These are phyloP conservation scores for Notocelia uddmanniana DNA, from an alignment of 2,888 invertebrate genomes.

Conservation along the genomic window DNA sequence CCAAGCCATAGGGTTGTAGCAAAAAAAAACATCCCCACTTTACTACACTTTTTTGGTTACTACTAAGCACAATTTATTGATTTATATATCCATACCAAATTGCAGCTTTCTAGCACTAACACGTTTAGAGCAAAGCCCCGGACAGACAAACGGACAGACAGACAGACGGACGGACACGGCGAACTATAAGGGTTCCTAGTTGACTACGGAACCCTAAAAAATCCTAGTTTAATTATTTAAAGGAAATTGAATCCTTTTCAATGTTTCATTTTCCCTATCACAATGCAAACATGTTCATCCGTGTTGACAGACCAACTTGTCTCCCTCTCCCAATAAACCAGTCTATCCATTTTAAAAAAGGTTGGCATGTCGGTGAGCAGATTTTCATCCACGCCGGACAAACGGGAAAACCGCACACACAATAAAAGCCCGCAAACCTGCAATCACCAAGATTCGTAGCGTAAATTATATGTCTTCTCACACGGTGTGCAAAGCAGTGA, in stretches of 20 bases:
- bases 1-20: too few relatives aligned
- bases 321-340: not conserved
- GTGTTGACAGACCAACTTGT: not conserved
- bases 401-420: not conserved
- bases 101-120: too few relatives aligned
- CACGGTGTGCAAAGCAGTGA: slow-evolving; percentile 15
- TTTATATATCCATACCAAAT: too few relatives aligned
- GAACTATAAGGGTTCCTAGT: too few relatives aligned
- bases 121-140: too few relatives aligned
- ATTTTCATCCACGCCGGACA: not conserved
- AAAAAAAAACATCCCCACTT: too few relatives aligned
- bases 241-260: not conserved
- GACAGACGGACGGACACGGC: too few relatives aligned
- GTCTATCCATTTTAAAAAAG: not conserved
- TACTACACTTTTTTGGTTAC: too few relatives aligned
- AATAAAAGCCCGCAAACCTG: not conserved
- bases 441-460: slow-evolving; percentile 15
- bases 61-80: too few relatives aligned
- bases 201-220: too few relatives aligned
- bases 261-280: not conserved
- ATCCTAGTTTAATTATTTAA: too few relatives aligned
- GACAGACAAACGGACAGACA: too few relatives aligned
- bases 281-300: not conserved
- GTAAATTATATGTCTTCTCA: slow-evolving; percentile 4
- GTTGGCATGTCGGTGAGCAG: not conserved